Evolutionary conservation across 1,140 invertebrate species (phyloP).

Genomic region (Ceratina japonica): DNA sequence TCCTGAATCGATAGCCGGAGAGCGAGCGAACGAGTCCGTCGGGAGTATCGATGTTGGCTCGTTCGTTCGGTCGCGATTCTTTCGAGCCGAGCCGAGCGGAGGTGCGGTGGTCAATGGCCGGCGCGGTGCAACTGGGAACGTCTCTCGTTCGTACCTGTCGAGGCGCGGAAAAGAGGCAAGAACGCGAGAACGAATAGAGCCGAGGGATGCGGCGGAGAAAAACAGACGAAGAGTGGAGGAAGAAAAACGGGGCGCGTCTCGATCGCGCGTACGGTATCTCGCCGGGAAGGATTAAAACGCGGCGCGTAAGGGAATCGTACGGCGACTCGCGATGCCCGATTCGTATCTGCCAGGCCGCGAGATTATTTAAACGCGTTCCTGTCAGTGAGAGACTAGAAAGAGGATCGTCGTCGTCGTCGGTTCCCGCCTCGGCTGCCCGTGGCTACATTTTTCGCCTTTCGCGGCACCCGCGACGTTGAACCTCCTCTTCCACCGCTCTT

Average conservation of each 20-base stretch:
- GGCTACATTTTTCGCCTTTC: neutral
- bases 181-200: neutral
- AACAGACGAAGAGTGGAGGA: slow-evolving; percentile 14
- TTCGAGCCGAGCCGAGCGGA: neutral
- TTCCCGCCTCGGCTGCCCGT: neutral
- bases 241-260: slow-evolving; percentile 35
- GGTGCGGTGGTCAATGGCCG: slow-evolving; percentile 47
- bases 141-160: slow-evolving; percentile 32
- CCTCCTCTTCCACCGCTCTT: neutral
- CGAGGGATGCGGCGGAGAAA: slow-evolving; percentile 11
- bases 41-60: slow-evolving; percentile 1
- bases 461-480: neutral
- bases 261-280: slow-evolving; percentile 28
- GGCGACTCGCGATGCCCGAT: neutral
- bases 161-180: slow-evolving; percentile 40
- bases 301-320: neutral
- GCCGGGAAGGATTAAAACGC: slow-evolving; percentile 26
- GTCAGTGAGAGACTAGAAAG: neutral
- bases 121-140: neutral
- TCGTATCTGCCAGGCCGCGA: neutral
- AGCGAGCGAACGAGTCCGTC: neutral
- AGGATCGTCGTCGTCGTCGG: neutral
- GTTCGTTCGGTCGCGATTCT: neutral
- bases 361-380: slow-evolving; percentile 18
- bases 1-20: neutral